Percentiles rank a stretch among this genome's conserved stretches.
Conservation (phyloP, 2,797 vertebrate species). For the Macrochelys suwanniensis region DNA sequence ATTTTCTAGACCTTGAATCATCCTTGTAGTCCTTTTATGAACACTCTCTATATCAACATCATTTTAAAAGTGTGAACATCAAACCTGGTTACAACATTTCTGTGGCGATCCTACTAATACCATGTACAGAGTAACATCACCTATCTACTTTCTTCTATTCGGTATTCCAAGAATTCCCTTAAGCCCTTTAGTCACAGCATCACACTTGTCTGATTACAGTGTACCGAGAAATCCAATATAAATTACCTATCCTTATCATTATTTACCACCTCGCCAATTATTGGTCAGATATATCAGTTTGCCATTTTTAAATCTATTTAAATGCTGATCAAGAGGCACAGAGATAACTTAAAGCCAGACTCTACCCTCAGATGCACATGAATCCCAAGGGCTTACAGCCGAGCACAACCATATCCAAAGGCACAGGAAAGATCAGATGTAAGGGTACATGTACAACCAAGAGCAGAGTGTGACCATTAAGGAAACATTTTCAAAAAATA, state of each 20-base stretch:
- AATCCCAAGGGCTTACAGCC: not conserved
- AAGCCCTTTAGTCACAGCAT: not conserved
- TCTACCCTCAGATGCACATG: not conserved
- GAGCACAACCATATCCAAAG: not conserved
- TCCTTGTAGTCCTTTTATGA: not conserved
- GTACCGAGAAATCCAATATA: not conserved
- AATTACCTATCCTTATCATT: not conserved
- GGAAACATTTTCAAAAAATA: not conserved
- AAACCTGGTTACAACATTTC: not conserved
- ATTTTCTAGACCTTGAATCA: not conserved
- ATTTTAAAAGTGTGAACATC: not conserved
- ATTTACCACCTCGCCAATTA: not conserved
- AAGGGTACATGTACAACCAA: not conserved
- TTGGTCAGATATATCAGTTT: not conserved
- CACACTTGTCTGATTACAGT: accelerated
- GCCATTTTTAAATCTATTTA: not conserved
- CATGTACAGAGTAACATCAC: not conserved
- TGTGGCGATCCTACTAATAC: not conserved
- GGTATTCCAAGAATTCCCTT: not conserved
- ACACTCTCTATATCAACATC: not conserved
- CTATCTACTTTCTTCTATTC: not conserved
- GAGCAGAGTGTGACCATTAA: not conserved
- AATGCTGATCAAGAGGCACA: not conserved
- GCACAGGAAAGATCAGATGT: not conserved
- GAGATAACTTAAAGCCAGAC: not conserved